Evolutionary conservation across 2,888 invertebrate species (phyloP), one percentile per base, ranked within the genome.

Genomic region (Drosophila multiciliata): DNA sequence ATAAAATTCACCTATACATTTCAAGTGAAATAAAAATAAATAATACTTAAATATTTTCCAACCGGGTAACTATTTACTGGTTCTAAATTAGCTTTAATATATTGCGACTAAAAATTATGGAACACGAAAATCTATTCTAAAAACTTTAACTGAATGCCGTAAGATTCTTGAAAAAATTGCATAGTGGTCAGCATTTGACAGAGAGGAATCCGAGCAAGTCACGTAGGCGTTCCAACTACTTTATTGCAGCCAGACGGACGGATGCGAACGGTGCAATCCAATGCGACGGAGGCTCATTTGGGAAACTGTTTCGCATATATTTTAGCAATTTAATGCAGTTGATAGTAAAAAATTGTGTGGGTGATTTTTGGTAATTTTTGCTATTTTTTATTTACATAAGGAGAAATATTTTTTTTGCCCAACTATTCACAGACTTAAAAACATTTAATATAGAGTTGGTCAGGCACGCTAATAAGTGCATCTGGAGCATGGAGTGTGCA

Each of bases 301-400:
- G 40, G n/a, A 65, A 73, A 71, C 29, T 61, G 66, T 32, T 66
- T 59, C 60, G 78, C 54, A 65, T 78, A 76, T 82, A 85, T 84
- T 87, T 87, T 75, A 80, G 69, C 78, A 87, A 78, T 77, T 78
- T 78, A 82, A 85, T 80, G 87, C 76, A 72, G 73, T 84, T 80
- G 87, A 83, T 83, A 78, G 78, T 84, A 82, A 80, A 85, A 40
- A 17, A 38, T 20, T 8, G 40, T 36, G 33, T 15, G 23, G 38
- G 26, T 64, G 35, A 55, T 33, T 49, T 33, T 5, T 12, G 8
- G 20, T 64, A 29, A 55, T 33, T 49, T 33, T 5, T 12, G 8
- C 8, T 23, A 23, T 23, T 15, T 45, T 23, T 40, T 23, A 20
- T 38, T 49, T 12, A 42, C 32, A 8, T 4, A 20, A 9, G 4